Percentiles rank a stretch among this genome's conserved stretches.
phyloP scores from a whole-genome alignment of 2,797 vertebrate genomes.

The Labeo calbasu region DNA sequence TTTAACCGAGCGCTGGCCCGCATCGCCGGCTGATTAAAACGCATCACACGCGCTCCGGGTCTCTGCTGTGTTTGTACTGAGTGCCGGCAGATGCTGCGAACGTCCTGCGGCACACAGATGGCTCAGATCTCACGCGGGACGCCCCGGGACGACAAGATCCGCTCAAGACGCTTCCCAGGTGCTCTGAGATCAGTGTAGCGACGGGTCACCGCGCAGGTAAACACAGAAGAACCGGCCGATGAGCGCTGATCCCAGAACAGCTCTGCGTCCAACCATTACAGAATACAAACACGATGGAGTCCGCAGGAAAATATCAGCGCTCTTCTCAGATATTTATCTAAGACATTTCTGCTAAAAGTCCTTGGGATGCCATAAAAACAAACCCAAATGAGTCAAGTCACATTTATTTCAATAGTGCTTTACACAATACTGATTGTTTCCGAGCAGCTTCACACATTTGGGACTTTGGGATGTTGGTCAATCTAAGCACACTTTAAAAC shows the following conservation, averaged over 20 bases:
- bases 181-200: slow-evolving; percentile 4
- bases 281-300: background rate
- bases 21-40: background rate
- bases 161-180: slow-evolving; percentile 9
- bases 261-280: background rate
- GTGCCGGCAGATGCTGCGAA: background rate
- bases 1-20: slow-evolving; percentile 4
- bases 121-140: background rate
- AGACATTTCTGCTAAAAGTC: background rate
- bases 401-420: background rate
- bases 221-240: background rate
- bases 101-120: slow-evolving; percentile 32
- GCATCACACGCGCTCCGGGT: background rate
- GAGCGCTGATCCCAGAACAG: slow-evolving; percentile 1
- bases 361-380: background rate
- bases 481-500: background rate
- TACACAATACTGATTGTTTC: background rate
- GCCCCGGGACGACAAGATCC: background rate
- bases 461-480: background rate
- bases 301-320: background rate
- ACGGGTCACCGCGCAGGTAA: background rate
- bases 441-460: background rate
- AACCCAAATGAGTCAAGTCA: background rate
- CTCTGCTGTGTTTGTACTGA: background rate
- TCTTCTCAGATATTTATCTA: background rate